Conservation (phyloP, 1,140 invertebrate genomes). For the Holcopasites calliopsidis region DNA sequence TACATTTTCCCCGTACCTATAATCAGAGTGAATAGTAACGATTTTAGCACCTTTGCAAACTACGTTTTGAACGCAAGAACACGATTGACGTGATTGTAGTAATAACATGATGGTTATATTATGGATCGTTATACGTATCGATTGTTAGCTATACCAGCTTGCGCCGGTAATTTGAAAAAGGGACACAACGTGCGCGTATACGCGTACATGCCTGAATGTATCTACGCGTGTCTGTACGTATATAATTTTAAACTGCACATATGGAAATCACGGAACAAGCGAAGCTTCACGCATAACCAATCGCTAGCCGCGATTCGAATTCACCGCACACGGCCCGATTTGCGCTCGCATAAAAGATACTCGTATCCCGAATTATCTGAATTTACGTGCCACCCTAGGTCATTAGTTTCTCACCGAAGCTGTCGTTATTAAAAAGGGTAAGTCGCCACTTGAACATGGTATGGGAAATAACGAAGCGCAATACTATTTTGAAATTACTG, state of each 20-base stretch:
- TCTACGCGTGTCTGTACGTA: slow-evolving; percentile 11
- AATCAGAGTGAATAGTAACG: too few relatives aligned
- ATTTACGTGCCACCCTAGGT: slow-evolving; percentile 26
- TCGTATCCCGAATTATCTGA: slow-evolving; percentile 42
- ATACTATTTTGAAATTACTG: too few relatives aligned
- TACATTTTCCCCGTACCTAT: too few relatives aligned
- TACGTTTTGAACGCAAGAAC: not conserved
- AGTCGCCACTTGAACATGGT: too few relatives aligned
- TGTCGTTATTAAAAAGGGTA: too few relatives aligned
- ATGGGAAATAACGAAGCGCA: too few relatives aligned
- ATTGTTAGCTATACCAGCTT: not conserved
- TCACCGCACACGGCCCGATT: slow-evolving; percentile 42
- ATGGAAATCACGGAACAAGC: slow-evolving; percentile 52
- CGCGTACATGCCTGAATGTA: too few relatives aligned
- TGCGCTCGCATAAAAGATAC: slow-evolving; percentile 54
- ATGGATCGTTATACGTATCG: not conserved
- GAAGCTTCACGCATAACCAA: slow-evolving; percentile 54
- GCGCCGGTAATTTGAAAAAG: slow-evolving; percentile 11
- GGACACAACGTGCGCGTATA: not conserved
- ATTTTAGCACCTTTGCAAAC: not conserved
- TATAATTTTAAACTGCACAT: slow-evolving; percentile 51
- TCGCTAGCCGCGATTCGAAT: slow-evolving; percentile 50
- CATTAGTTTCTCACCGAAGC: slow-evolving; percentile 6
- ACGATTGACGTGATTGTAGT: too few relatives aligned
- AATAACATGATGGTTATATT: not conserved